Evolutionary conservation across 2,113 vertebrate genomes (phyloP), one percentile per base, ranked within the genome.

Genomic region (Theropithecus gelada): DNA sequence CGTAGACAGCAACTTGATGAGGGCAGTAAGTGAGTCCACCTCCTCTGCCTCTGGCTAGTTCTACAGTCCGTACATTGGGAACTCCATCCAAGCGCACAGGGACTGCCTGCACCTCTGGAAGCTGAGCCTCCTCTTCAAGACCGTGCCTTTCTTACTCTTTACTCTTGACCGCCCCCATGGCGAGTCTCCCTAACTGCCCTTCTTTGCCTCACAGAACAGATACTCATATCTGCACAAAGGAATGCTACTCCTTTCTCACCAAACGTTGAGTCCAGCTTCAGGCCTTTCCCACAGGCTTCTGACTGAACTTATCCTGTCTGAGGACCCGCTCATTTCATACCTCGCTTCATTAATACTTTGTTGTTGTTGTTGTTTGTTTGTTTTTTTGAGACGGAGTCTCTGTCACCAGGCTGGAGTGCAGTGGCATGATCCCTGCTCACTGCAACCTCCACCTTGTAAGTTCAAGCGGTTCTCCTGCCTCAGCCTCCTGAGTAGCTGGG

Each of bases 61-160:
- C 79, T 32, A 2, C 3, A 22, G 3, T 8, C 52, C 18, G 0
- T 2, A 30, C 11, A 11, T 32, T 30, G 32, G 1, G 0, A 30
- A 64, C 13, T 2, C 8, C 27, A 3, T 38, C 57, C 20, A 14
- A 13, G 25, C 61, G 30, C 57, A 1, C 1, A 6, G 75, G n/a
- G 35, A 13, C 59, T 52, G 23, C 57, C n/a, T 0, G 1, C 32
- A 50, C 32, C 48, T 45, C 25, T 4, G 5, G 25, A 35, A 10
- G 72, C 84, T 1, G 25, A n/a, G 64, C 6, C 20, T 52, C 12
- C n/a, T 59, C 66, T 9, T 14, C 18, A 45, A 73, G 45, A 85
- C 52, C 81, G 14, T 22, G 9, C 27, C 85, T 82, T 80, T 18
- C 86, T 55, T 27, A 27, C 30, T 57, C 6, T 75, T 48, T 22